Conservation (phyloP, 2,797 vertebrate species). For the Urosaurus nigricauda region DNA sequence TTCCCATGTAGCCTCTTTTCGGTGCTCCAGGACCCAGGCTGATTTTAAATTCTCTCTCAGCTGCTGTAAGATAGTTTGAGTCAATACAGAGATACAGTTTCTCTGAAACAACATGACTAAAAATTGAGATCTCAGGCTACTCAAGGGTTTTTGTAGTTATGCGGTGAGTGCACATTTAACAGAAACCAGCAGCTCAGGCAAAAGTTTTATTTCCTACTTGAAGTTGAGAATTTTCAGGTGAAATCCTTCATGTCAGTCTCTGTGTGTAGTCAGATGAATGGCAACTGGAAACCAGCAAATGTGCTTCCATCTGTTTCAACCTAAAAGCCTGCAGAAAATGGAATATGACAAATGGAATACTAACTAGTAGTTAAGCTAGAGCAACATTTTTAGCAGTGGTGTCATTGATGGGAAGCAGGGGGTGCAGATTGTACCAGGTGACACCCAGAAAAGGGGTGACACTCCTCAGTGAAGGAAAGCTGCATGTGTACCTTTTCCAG, state of each 20-base stretch:
- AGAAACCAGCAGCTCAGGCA: constrained; percentile 38
- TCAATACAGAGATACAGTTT: constrained; percentile 50
- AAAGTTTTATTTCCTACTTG: constrained; percentile 28
- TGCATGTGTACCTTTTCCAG: too few relatives aligned
- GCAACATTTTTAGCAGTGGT: too few relatives aligned
- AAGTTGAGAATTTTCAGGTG: constrained; percentile 21
- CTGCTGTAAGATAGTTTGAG: constrained; percentile 46
- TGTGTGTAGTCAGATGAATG: background rate
- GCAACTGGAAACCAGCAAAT: background rate
- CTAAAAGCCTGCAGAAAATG: background rate
- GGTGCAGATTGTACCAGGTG: too few relatives aligned
- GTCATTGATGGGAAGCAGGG: too few relatives aligned
- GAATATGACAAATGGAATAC: background rate
- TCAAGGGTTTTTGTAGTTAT: background rate
- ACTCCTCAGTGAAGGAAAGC: too few relatives aligned
- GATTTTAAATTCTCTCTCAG: constrained; percentile 52
- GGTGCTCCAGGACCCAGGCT: constrained; percentile 53
- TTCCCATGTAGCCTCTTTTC: constrained; percentile 64
- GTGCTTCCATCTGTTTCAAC: background rate
- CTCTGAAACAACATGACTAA: constrained; percentile 21
- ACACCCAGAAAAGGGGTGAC: too few relatives aligned
- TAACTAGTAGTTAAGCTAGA: too few relatives aligned
- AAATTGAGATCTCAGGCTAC: background rate
- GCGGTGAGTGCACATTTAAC: constrained; percentile 11
- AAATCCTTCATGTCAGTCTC: background rate